Conservation (phyloP, 2,888 invertebrate genomes). For the Oxystoma pomonae region DNA sequence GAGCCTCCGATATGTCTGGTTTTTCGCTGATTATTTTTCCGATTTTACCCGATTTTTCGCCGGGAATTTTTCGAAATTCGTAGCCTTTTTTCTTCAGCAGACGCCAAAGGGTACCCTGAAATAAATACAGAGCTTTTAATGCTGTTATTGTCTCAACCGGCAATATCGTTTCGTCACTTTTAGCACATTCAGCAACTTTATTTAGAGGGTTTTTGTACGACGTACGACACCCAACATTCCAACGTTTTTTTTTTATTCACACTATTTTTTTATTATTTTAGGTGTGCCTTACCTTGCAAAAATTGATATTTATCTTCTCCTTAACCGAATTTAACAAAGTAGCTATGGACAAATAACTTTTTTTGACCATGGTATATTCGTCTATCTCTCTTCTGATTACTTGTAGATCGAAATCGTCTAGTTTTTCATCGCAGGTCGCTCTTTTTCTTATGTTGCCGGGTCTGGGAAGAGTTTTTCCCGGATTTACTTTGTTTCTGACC, state of each 20-base stretch:
- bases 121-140: too few species aligned
- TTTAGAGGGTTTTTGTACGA: too few species aligned
- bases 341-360: slow-evolving; percentile 2
- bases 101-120: not conserved
- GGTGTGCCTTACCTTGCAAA: not conserved
- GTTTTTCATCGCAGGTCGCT: slow-evolving; percentile 10
- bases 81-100: slow-evolving; percentile 2
- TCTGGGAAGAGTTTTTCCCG: slow-evolving; percentile 3
- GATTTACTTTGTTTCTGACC: slow-evolving; percentile 8
- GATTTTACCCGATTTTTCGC: slow-evolving; percentile 9
- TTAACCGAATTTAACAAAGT: slow-evolving; percentile 4
- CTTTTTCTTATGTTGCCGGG: slow-evolving; percentile 13
- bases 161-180: too few species aligned
- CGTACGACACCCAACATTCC: too few species aligned
- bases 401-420: slow-evolving; percentile 14
- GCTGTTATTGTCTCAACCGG: too few species aligned
- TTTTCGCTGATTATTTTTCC: slow-evolving; percentile 9
- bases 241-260: too few species aligned
- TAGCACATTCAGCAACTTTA: too few species aligned
- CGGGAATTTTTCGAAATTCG: slow-evolving; percentile 9
- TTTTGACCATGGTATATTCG: not conserved
- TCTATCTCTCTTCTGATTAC: slow-evolving; percentile 6
- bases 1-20: slow-evolving; percentile 4
- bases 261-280: too few species aligned
- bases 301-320: not conserved